Evolutionary conservation across 2,888 invertebrate genomes (phyloP).

Genomic region (Amphipoea lucens): DNA sequence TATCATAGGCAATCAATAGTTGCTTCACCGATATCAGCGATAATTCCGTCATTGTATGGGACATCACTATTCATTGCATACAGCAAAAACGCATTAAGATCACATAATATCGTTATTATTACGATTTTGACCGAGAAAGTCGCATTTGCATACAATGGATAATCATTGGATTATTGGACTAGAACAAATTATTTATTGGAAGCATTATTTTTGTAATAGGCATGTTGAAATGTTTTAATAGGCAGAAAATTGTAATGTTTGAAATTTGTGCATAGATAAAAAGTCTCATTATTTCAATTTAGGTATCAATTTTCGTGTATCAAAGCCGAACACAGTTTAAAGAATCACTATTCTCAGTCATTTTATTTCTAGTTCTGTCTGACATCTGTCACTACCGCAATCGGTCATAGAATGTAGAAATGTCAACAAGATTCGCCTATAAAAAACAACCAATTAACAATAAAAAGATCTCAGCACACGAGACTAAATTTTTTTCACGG

Average conservation of each 20-base stretch:
- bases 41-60: constrained; percentile 31
- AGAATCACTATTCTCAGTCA: neutral
- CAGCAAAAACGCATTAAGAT: constrained; percentile 17
- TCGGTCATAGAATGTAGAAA: neutral
- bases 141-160: constrained; percentile 37
- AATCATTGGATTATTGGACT: constrained; percentile 21
- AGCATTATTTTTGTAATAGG: neutral
- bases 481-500: constrained; percentile 17
- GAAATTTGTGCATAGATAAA: neutral
- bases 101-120: constrained; percentile 19
- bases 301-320: neutral
- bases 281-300: neutral
- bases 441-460: constrained; percentile 5
- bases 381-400: neutral
- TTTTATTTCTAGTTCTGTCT: neutral
- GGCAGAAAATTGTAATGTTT: neutral
- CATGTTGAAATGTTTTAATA: constrained; percentile 1
- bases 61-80: constrained; percentile 28
- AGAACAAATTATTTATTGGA: constrained; percentile 29
- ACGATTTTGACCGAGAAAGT: constrained; percentile 26
- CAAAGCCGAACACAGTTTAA: neutral
- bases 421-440: neutral
- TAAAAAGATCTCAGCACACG: constrained; percentile 13
- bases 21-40: constrained; percentile 26
- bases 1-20: constrained; percentile 14